These are phyloP conservation scores for Notarius lentiginosus DNA, from an alignment of 2,113 vertebrate species.

Conservation along the genomic window DNA sequence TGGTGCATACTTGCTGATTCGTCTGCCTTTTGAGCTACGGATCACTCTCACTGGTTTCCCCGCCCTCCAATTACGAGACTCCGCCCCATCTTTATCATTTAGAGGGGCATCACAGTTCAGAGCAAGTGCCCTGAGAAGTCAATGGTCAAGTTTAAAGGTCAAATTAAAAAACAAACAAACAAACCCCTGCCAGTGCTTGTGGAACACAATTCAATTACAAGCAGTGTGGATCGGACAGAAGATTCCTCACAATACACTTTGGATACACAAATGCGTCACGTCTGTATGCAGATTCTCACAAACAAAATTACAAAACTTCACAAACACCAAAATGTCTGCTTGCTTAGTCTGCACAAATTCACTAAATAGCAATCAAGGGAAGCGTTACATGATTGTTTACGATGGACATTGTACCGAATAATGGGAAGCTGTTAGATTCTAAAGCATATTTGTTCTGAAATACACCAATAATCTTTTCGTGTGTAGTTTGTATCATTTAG, in stretches of 20 bases:
- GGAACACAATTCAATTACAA: not conserved
- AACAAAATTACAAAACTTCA: not conserved
- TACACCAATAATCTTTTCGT: not conserved
- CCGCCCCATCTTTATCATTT: conserved; percentile 96
- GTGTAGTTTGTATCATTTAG: not conserved
- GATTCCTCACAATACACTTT: not conserved
- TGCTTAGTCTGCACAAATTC: not conserved
- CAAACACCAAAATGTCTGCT: not conserved
- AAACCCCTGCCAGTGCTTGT: not conserved
- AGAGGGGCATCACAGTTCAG: conserved; percentile 96
- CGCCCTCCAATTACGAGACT: conserved; percentile 96
- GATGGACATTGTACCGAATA: not conserved
- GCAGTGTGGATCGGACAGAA: not conserved
- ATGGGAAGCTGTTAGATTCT: not conserved
- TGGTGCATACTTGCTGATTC: conserved; percentile 98
- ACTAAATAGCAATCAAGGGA: not conserved
- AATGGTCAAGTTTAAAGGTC: conserved; percentile 23
- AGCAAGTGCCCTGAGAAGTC: conserved; percentile 85
- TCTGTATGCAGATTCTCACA: not conserved
- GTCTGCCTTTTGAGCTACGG: conserved; percentile 94
- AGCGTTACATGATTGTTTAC: not conserved
- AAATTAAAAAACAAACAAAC: not conserved
- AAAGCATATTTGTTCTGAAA: not conserved
- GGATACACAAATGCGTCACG: no score
- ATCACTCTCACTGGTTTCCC: conserved; percentile 97